These are phyloP conservation scores for Heteromormyrus szaboi DNA, from an alignment of 2,797 vertebrate genomes.

Conservation along the genomic window DNA sequence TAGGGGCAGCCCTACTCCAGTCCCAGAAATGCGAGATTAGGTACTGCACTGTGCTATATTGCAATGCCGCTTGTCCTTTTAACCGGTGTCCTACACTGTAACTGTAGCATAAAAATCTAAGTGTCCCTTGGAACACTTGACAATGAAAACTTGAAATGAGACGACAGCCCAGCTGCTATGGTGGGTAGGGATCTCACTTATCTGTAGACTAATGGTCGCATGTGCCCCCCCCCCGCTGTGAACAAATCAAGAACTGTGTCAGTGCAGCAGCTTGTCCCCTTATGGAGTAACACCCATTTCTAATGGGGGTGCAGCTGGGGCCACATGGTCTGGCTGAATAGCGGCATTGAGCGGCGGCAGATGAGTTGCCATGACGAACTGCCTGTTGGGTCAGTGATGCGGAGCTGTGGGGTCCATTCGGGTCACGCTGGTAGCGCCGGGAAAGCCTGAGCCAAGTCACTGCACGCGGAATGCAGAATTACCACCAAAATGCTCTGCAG, in stretches of 20 bases:
- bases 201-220: background rate
- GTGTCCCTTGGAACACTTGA: background rate
- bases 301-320: background rate
- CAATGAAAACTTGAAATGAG: background rate
- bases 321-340: slow-evolving; percentile 17
- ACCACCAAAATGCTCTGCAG: background rate
- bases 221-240: background rate
- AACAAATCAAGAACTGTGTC: background rate
- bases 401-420: background rate
- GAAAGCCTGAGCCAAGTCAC: background rate
- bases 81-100: background rate
- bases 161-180: background rate
- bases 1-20: background rate
- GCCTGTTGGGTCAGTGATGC: slow-evolving; percentile 1
- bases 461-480: background rate
- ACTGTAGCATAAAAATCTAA: background rate
- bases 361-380: slow-evolving; percentile 30
- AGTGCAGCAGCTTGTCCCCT: background rate
- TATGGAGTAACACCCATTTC: background rate
- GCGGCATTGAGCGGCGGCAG: slow-evolving; percentile 28
- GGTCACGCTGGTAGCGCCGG: background rate
- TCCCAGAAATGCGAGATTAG: background rate
- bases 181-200: background rate
- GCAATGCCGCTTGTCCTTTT: background rate
- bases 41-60: background rate